These are phyloP conservation scores for Tretioscincus oriximinensis DNA, from an alignment of 2,113 vertebrate species.

Conservation along the genomic window DNA sequence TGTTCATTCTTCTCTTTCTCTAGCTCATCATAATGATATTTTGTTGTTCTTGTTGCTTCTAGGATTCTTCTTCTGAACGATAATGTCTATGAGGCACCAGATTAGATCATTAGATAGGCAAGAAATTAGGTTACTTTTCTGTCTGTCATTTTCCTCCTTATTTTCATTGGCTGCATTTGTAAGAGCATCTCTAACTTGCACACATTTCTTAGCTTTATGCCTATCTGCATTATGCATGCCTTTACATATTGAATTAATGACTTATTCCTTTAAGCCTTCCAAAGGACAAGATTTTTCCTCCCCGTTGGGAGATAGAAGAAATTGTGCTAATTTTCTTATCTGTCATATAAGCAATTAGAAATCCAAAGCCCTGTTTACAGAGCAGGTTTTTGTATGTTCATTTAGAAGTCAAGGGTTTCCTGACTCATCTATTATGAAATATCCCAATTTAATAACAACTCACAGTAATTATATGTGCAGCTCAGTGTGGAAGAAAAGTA, in stretches of 20 bases:
- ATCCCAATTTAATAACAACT: not conserved
- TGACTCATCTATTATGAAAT: not conserved
- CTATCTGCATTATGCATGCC: not conserved
- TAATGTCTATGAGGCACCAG: not conserved
- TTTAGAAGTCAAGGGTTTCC: not conserved
- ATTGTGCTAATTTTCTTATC: not conserved
- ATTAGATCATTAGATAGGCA: too few relatives aligned
- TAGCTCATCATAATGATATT: not conserved
- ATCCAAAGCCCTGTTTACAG: not conserved
- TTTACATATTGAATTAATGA: not conserved
- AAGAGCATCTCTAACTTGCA: not conserved
- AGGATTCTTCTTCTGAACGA: not conserved
- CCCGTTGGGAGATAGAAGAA: not conserved
- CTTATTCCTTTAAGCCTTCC: not conserved
- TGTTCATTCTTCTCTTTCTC: not conserved
- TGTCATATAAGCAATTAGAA: not conserved
- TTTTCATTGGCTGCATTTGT: not conserved
- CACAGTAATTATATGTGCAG: not conserved
- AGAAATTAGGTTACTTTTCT: not conserved
- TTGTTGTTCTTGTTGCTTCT: not conserved
- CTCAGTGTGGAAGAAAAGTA: not conserved
- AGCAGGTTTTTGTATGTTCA: not conserved
- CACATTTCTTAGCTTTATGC: not conserved
- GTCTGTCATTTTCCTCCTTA: constrained; percentile 17
- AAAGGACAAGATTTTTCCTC: not conserved